Conservation (phyloP, 2,888 invertebrate genomes). For the Drosophila greeni region DNA sequence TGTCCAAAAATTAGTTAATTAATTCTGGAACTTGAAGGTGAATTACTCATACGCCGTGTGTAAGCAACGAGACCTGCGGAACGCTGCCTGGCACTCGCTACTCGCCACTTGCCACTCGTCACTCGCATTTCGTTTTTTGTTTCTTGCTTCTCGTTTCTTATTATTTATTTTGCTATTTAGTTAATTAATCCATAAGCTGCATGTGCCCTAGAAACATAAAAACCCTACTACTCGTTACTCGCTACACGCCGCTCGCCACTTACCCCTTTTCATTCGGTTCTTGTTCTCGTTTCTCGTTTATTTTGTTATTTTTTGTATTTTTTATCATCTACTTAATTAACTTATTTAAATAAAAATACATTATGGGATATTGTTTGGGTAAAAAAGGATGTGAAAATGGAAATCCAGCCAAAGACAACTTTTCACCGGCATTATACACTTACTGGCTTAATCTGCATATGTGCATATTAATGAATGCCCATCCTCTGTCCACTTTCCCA, state of each 20-base stretch:
- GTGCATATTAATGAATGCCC: slow-evolving; percentile 65
- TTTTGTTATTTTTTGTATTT: neutral
- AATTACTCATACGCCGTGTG: neutral
- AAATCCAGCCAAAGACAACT: slow-evolving; percentile 12
- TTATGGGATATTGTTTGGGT: neutral
- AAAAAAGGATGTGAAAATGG: neutral
- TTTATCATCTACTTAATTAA: neutral
- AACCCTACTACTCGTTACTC: no score
- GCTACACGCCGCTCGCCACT: no score
- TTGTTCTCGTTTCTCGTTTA: neutral
- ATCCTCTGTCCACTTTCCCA: slow-evolving; percentile 18
- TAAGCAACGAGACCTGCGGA: no score
- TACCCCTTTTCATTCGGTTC: no score
- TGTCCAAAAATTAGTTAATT: neutral
- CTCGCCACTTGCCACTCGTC: neutral
- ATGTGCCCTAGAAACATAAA: no score
- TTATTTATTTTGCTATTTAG: no score
- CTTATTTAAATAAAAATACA: neutral
- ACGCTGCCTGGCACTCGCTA: neutral
- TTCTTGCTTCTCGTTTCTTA: no score
- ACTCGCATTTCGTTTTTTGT: no score
- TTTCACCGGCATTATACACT: slow-evolving; percentile 38
- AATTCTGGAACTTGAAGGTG: neutral
- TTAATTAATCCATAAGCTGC: no score
- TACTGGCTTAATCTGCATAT: slow-evolving; percentile 70